Conservation (phyloP, 2,113 vertebrate genomes). For the Pagrus major region DNA sequence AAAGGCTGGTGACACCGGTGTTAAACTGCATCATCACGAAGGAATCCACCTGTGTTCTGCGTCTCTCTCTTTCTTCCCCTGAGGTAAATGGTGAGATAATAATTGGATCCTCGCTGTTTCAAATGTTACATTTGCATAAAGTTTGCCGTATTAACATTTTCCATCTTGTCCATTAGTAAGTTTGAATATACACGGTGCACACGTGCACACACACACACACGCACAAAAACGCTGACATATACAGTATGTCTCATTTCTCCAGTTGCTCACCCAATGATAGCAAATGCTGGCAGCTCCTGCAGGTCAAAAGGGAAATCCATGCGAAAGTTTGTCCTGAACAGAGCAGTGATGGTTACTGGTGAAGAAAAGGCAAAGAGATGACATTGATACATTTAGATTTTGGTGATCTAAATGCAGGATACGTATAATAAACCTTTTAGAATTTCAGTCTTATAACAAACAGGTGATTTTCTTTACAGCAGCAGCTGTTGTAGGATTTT, state of each 20-base stretch:
- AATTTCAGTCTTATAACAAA: neutral
- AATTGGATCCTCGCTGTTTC: constrained; percentile 8
- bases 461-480: neutral
- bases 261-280: constrained; percentile 92
- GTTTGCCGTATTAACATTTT: constrained; percentile 12
- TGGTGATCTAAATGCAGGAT: neutral
- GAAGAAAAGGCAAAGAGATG: neutral
- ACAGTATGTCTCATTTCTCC: neutral
- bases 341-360: constrained; percentile 94
- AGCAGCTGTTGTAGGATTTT: no score
- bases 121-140: constrained; percentile 17
- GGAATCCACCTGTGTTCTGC: neutral
- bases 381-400: neutral
- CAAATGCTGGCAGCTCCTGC: constrained; percentile 95
- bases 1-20: neutral
- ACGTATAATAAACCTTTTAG: no score
- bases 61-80: neutral
- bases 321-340: constrained; percentile 96
- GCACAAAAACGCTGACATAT: accelerated
- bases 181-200: constrained; percentile 10
- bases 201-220: constrained; percentile 29
- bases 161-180: neutral
- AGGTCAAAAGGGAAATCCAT: constrained; percentile 98
- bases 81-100: neutral
- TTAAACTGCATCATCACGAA: neutral